Evolutionary conservation across 1,140 invertebrate genomes (phyloP), one percentile per base, ranked within the genome.

Genomic region (Zaprionus tsacasi): DNA sequence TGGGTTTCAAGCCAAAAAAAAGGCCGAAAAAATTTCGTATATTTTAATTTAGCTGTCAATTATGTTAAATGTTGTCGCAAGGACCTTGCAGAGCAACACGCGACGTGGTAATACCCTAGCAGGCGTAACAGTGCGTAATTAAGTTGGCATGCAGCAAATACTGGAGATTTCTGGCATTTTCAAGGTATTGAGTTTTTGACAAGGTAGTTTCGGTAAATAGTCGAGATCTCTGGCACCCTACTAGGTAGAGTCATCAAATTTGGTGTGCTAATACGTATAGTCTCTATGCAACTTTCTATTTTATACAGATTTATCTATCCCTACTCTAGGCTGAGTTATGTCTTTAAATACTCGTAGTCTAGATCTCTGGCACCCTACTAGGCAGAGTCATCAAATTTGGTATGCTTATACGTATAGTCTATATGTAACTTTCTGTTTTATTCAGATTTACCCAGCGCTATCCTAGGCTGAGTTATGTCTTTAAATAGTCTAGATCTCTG

Each of bases 11-110:
- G 27, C 55, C 45, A 56, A 67, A 40, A 55, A 54, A 45, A 56
- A n/a, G 36, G 21, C 33, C 13, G 27, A 43, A n/a, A 70, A 71
- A 61, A 81, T 74, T 73, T 81, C 68, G 52, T 48, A 61, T 50
- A 79, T 82, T 83, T 82, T 76, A 76, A 82, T 82, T 82, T 76
- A 57, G 27, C 65, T 35, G 55, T 77, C 81, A 83, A 81, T 83
- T 85, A 85, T 85, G 82, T 56, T 74, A 81, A 85, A 70, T 74
- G 68, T 27, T 70, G 30, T 45, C 38, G 30, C 58, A 72, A 52
- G 63, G 55, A 66, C 43, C 50, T 25, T 17, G 36, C 8, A 1
- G 13, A 43, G 10, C 11, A 10, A n/a, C 8, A 27, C 15, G 17
- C 25, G 35, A 59, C 33, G n/a, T 1, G n/a, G 6, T 3, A 2